Percentiles rank a stretch among this genome's conserved stretches.
These are phyloP conservation scores for Rattus norvegicus DNA, from an alignment of 2,113 vertebrate genomes.

Conservation along the genomic window DNA sequence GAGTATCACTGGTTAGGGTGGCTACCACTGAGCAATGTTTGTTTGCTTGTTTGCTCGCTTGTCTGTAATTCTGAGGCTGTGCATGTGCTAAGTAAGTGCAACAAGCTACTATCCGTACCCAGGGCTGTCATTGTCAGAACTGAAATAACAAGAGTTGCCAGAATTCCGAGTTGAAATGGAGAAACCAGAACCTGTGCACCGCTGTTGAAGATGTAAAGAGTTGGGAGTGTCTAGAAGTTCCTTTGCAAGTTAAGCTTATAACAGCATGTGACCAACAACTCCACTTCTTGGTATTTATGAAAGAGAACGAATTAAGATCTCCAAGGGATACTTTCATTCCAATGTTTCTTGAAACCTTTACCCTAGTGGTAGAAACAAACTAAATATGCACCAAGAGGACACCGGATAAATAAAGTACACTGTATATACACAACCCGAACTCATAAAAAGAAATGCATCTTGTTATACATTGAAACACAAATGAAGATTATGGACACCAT, in stretches of 20 bases:
- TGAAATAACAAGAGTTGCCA: background rate
- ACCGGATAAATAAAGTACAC: background rate
- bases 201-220: background rate
- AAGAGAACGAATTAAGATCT: background rate
- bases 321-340: background rate
- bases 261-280: background rate
- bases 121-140: background rate
- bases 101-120: no score
- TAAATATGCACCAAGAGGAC: background rate
- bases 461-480: background rate
- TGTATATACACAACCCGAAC: background rate
- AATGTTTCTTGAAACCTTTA: background rate
- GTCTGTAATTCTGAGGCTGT: background rate
- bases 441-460: background rate
- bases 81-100: background rate
- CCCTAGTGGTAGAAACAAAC: background rate
- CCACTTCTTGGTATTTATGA: background rate
- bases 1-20: background rate
- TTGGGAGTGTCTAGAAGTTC: background rate
- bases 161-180: background rate
- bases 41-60: background rate
- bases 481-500: background rate
- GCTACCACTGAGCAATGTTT: background rate
- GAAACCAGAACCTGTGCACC: background rate
- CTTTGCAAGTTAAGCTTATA: slow-evolving; percentile 31